phyloP scores from a whole-genome alignment of 2,797 vertebrate species.

The Serranus cabrilla region DNA sequence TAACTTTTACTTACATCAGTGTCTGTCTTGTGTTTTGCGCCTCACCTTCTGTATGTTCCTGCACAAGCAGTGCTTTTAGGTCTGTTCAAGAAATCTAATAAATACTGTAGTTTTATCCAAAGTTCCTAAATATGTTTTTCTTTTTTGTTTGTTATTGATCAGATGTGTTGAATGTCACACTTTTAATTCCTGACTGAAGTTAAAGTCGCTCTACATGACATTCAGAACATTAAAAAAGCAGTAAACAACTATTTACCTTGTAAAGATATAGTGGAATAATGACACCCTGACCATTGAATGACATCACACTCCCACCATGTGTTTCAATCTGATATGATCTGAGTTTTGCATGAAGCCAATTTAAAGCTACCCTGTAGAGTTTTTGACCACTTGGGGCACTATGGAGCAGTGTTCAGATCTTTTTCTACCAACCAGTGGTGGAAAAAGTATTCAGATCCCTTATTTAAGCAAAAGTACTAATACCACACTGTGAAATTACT shows the following conservation, averaged over 20 bases:
- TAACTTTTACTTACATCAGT: slow-evolving; percentile 62
- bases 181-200: not conserved
- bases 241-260: too few species aligned
- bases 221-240: too few species aligned
- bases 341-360: too few species aligned
- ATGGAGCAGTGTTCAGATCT: not conserved
- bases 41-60: slow-evolving; percentile 44
- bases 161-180: not conserved
- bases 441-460: too few species aligned
- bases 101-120: slow-evolving; percentile 68
- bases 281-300: too few species aligned
- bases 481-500: too few species aligned
- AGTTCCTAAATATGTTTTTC: slow-evolving; percentile 18
- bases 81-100: slow-evolving; percentile 68
- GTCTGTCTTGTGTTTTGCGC: slow-evolving; percentile 61
- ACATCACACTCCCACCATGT: too few species aligned
- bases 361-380: not conserved
- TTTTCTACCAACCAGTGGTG: too few species aligned
- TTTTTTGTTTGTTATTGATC: slow-evolving; percentile 13
- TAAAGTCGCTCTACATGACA: too few species aligned
- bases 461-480: too few species aligned
- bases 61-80: slow-evolving; percentile 58
- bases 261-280: too few species aligned
- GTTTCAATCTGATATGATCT: too few species aligned
- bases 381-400: slow-evolving; percentile 15